Base-by-base conservation (phyloP, 2,797 vertebrate species). In the Anguilla marmorata region DNA sequence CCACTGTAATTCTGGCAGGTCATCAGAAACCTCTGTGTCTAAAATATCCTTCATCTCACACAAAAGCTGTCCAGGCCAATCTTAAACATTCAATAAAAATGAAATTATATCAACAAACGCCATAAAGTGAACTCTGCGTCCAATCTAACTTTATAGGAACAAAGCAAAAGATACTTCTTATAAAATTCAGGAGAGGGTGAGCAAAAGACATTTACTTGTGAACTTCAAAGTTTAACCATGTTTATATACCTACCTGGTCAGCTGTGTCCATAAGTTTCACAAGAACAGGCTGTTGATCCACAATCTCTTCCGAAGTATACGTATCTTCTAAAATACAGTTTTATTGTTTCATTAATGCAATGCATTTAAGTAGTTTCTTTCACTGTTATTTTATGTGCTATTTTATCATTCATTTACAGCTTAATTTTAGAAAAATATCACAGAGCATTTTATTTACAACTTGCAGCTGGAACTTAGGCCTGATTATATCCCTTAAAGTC, bases 241-340 rank as follows among this genome's bases (percentile, higher is more conserved):
- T 74, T 37, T 37, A 54, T 45, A 72, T 76, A 45, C 33, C 94
- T 95, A 98, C 98, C 97, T 93, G 96, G 90, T 99, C 98, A 0
- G 97, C 97, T 0, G 98, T 98, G 93, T 99, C 98, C 98, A 98
- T 98, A 91, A 99, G 96, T 91, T 96, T 97, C 92, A 98, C 92
- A 69, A 97, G 93, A 87, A 99, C 93, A 0, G 95, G 94, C 91
- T 98, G 97, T 89, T 98, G 97, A 93, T 98, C 98, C 90, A 99
- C 97, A 2, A 93, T 92, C 95, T 98, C 97, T 90, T 98, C 98
- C 0, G 97, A 97, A 66, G 96, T 91, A 80, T 98, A 99, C 41
- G 97, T 97, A 84, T 98, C 98, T 91, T 99, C 98, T 99, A 92
- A 33, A 95, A 93, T 21, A 91, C 52, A 93, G 69, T 19, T 48